Conservation (phyloP, 2,797 vertebrate species). For the Botia kubotai region DNA sequence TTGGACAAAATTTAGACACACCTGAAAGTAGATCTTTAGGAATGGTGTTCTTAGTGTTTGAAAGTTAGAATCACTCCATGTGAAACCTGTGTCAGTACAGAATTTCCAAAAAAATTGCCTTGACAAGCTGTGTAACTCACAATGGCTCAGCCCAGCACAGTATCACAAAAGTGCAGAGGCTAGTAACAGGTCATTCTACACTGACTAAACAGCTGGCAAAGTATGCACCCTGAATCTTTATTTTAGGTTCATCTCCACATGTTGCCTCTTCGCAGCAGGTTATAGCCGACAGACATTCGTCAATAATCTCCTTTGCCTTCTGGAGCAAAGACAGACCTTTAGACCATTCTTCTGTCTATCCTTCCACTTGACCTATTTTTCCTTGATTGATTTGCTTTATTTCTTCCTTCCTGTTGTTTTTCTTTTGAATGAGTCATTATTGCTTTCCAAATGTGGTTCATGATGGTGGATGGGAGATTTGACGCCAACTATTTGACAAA, state of each 20-base stretch:
- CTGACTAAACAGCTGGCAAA: not conserved
- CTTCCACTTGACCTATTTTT: slow-evolving; percentile 43
- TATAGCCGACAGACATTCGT: slow-evolving; percentile 45
- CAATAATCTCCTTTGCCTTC: slow-evolving; percentile 40
- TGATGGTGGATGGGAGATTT: not conserved
- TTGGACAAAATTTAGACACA: not conserved
- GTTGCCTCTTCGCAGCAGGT: slow-evolving; percentile 38
- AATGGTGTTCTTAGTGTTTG: not conserved
- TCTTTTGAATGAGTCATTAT: slow-evolving; percentile 19
- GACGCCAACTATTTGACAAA: not conserved
- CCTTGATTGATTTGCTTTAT: slow-evolving; percentile 42
- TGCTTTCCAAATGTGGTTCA: slow-evolving; percentile 4
- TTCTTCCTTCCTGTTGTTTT: slow-evolving; percentile 33
- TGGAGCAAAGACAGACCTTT: slow-evolving; percentile 34
- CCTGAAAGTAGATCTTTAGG: no score
- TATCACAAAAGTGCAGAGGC: not conserved
- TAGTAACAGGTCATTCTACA: slow-evolving; percentile 2
- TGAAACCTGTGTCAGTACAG: not conserved
- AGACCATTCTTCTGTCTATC: slow-evolving; percentile 37
- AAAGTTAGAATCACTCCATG: not conserved
- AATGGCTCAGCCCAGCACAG: not conserved
- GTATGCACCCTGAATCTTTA: slow-evolving; percentile 3
- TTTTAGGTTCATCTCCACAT: slow-evolving; percentile 41
- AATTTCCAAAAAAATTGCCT: not conserved
- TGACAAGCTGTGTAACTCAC: not conserved